A percentile compares a stretch with the other conserved stretches of the same genome.
phyloP scores from a whole-genome alignment of 1,140 invertebrate species.

The Eumaeus atala region DNA sequence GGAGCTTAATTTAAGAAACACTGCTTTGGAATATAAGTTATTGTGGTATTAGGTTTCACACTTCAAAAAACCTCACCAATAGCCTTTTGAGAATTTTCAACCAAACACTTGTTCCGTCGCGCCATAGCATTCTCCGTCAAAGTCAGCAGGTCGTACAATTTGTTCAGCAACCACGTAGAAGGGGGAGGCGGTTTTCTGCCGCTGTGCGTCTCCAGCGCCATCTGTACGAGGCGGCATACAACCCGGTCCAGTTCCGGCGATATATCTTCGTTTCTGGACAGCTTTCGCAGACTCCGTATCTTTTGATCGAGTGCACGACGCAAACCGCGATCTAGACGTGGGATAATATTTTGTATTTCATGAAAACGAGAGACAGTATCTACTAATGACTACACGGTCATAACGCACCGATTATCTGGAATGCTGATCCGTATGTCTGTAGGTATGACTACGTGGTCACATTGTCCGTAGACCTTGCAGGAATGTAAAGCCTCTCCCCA shows the following conservation, averaged over 20 bases:
- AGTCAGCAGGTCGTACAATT: constrained; percentile 51
- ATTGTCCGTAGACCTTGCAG: no score
- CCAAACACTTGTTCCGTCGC: constrained; percentile 36
- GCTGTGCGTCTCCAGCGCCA: constrained; percentile 38
- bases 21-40: no score
- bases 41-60: not conserved
- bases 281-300: constrained; percentile 40
- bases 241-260: constrained; percentile 45
- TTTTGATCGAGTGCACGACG: constrained; percentile 47
- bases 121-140: constrained; percentile 55
- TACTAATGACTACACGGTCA: no score
- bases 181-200: constrained; percentile 29
- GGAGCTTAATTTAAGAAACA: no score
- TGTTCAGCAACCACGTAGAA: constrained; percentile 49
- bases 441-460: no score
- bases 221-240: constrained; percentile 50
- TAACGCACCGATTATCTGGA: no score
- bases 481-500: no score
- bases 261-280: constrained; percentile 50
- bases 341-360: not conserved
- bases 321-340: constrained; percentile 18
- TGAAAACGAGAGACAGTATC: no score
- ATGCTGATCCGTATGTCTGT: no score
- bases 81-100: constrained; percentile 35
- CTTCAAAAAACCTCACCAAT: constrained; percentile 31